phyloP scores from a whole-genome alignment of 2,797 vertebrate genomes.

The Adelosebastes latens region DNA sequence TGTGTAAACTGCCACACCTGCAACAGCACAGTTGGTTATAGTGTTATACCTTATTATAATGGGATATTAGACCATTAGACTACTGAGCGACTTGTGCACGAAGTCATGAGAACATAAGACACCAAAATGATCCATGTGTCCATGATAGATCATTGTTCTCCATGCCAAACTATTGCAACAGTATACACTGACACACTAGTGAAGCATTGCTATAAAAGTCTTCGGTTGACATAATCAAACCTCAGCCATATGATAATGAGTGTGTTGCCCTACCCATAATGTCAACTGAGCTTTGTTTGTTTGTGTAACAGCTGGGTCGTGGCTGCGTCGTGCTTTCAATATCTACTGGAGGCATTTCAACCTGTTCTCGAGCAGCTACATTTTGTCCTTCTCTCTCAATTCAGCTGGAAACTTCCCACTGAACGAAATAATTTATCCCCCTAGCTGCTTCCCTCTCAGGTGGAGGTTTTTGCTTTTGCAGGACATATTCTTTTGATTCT shows the following conservation, averaged over 20 bases:
- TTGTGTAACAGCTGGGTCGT: not conserved
- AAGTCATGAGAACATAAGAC: not conserved
- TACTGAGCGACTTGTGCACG: not conserved
- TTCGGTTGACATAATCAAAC: not conserved
- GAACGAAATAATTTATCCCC: not conserved
- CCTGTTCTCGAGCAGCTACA: not conserved
- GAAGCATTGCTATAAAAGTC: not conserved
- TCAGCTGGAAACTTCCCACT: not conserved
- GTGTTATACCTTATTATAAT: not conserved
- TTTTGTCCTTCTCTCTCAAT: not conserved
- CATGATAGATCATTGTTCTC: not conserved
- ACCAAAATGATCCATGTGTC: not conserved
- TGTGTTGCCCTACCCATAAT: not conserved
- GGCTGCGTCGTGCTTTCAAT: not conserved
- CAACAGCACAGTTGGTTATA: slow-evolving; percentile 38
- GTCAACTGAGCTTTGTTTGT: not conserved
- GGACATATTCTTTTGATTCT: not conserved
- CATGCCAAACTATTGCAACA: not conserved
- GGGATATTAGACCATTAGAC: not conserved
- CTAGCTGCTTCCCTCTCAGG: not conserved
- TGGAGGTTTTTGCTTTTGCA: not conserved
- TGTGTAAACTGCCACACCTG: slow-evolving; percentile 97
- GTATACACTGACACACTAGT: not conserved
- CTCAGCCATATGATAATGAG: not conserved
- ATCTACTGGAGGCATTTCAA: not conserved